These are phyloP conservation scores for Saguinus imperator DNA, from an alignment of 2,113 vertebrate species.

Conservation along the genomic window DNA sequence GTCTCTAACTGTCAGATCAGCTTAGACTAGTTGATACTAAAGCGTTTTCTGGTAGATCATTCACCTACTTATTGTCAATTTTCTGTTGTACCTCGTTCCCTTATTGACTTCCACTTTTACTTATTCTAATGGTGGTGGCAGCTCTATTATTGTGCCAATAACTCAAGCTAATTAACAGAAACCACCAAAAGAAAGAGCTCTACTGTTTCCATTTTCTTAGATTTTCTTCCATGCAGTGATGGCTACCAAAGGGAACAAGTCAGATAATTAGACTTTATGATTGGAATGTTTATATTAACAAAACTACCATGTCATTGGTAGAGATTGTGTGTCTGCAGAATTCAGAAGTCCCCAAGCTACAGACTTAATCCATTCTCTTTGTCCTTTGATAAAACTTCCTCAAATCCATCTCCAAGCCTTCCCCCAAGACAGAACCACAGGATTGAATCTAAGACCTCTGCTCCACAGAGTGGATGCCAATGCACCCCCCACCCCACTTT, in stretches of 20 bases:
- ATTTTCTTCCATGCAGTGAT: not conserved
- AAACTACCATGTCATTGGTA: not conserved
- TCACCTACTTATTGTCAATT: not conserved
- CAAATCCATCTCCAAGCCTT: not conserved
- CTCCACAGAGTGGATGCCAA: rapidly evolving
- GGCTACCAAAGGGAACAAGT: not conserved
- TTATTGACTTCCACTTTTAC: not conserved
- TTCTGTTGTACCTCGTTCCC: not conserved
- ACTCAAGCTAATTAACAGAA: not conserved
- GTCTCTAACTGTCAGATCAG: not conserved
- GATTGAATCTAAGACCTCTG: not conserved
- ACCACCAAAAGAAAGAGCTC: not conserved
- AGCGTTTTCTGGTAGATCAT: not conserved
- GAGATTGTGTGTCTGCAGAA: not conserved
- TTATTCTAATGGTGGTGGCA: not conserved
- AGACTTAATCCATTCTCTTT: not conserved
- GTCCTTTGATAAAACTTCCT: not conserved
- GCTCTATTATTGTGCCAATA: not conserved
- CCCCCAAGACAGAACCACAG: not conserved
- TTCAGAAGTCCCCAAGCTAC: not conserved
- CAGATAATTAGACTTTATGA: not conserved
- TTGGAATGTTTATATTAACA: not conserved
- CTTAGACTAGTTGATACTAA: not conserved
- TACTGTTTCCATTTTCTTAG: not conserved
- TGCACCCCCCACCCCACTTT: no score